phyloP scores from a whole-genome alignment of 2,797 vertebrate genomes.

The Phoeniculus purpureus region DNA sequence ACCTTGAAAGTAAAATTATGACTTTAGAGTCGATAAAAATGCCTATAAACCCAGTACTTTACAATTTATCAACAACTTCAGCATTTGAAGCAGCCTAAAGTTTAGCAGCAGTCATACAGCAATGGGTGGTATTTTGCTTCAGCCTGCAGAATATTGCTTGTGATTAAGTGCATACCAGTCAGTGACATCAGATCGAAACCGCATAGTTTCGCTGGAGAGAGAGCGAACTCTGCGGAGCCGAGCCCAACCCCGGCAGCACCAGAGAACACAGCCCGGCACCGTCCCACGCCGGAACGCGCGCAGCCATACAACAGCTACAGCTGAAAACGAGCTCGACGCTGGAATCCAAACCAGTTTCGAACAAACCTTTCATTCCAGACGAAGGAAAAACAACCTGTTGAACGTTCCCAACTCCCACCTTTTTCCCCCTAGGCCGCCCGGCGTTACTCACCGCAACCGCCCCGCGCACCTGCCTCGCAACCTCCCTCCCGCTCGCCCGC shows the following conservation, averaged over 20 bases:
- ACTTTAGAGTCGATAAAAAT: accelerated
- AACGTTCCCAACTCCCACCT: conserved; percentile 39
- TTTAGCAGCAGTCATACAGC: accelerated
- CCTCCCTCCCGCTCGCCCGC: conserved; percentile 40
- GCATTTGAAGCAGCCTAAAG: accelerated
- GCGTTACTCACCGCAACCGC: conserved; percentile 6
- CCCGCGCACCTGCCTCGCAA: conserved; percentile 48
- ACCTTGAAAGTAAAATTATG: neutral
- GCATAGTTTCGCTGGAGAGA: conserved; percentile 72
- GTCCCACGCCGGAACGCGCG: neutral
- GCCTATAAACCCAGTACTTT: accelerated
- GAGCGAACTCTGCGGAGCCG: neutral
- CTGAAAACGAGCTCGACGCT: neutral
- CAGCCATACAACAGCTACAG: neutral
- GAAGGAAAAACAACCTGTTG: conserved; percentile 54
- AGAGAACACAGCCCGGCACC: neutral
- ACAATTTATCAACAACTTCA: neutral
- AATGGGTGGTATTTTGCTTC: neutral
- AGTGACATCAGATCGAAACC: conserved; percentile 83
- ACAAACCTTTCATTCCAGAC: conserved; percentile 1
- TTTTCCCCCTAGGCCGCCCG: neutral
- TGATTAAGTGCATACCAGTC: conserved; percentile 9
- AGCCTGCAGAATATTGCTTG: neutral
- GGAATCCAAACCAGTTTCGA: neutral
- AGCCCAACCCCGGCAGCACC: neutral